phyloP scores from a whole-genome alignment of 2,888 invertebrate genomes.

The Salpingus planirostris region DNA sequence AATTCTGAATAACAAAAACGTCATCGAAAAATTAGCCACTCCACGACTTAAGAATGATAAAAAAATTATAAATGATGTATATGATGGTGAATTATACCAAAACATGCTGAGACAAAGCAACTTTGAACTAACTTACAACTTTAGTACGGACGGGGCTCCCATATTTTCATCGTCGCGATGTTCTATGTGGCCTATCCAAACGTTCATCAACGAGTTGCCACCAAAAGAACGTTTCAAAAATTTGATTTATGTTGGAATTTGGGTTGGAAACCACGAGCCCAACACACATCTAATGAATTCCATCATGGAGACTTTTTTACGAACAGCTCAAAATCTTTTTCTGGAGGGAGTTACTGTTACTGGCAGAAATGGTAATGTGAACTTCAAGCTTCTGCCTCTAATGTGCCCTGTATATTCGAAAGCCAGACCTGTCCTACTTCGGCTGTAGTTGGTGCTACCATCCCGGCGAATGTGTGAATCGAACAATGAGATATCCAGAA shows the following conservation, averaged over 20 bases:
- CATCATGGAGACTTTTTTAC: not conserved
- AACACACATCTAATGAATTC: not conserved
- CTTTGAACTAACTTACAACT: constrained; percentile 1
- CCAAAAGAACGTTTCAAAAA: not conserved
- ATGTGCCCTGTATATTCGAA: constrained; percentile 1
- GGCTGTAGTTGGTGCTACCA: not conserved
- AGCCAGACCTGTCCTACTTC: not conserved
- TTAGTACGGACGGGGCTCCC: constrained; percentile 1
- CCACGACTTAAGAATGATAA: not conserved
- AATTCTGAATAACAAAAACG: not conserved
- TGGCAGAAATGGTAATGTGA: not conserved
- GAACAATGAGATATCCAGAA: not conserved
- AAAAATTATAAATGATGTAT: not conserved
- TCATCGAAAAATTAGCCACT: not conserved
- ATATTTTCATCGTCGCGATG: not conserved
- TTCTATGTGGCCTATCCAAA: constrained; percentile 1
- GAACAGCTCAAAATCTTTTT: not conserved
- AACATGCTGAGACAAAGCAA: not conserved
- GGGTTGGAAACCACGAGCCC: not conserved
- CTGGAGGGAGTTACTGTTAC: not conserved
- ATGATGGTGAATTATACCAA: constrained; percentile 1
- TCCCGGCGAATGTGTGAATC: not conserved
- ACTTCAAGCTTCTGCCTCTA: not conserved
- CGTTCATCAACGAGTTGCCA: not conserved
- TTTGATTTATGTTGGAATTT: not conserved